Evolutionary conservation across 1,140 invertebrate species (phyloP).

Genomic region (Ceratosolen solmsi): DNA sequence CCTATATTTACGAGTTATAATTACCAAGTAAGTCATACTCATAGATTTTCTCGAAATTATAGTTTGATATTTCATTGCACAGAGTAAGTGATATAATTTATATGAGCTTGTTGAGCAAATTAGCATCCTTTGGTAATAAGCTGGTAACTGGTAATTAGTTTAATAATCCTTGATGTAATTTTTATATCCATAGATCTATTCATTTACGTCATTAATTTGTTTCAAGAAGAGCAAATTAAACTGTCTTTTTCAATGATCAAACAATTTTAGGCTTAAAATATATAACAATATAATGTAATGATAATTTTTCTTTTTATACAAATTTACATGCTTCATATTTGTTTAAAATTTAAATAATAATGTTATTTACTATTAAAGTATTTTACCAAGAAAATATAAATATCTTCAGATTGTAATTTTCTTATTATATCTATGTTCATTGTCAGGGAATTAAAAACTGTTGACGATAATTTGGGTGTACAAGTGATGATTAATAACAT

Average conservation of each 20-base stretch:
- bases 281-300: not conserved
- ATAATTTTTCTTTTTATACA: too few species aligned
- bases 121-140: not conserved
- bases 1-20: too few species aligned
- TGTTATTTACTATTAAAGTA: too few species aligned
- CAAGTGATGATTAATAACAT: conserved; percentile 45
- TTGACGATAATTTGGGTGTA: conserved; percentile 1
- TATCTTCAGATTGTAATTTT: too few species aligned
- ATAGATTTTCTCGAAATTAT: too few species aligned
- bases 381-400: too few species aligned
- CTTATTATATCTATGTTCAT: too few species aligned
- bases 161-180: not conserved
- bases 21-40: too few species aligned
- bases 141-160: conserved; percentile 3
- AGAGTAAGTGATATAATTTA: not conserved
- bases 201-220: not conserved
- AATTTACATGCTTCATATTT: too few species aligned
- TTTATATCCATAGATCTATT: not conserved
- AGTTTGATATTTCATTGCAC: not conserved
- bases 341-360: too few species aligned
- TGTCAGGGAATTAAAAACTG: not conserved
- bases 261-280: not conserved
- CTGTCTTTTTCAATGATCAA: not conserved
- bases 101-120: not conserved
- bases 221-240: not conserved